Percentiles rank a stretch among this genome's conserved stretches.
phyloP scores from a whole-genome alignment of 2,113 vertebrate genomes.

The Notarius quadriscutis region DNA sequence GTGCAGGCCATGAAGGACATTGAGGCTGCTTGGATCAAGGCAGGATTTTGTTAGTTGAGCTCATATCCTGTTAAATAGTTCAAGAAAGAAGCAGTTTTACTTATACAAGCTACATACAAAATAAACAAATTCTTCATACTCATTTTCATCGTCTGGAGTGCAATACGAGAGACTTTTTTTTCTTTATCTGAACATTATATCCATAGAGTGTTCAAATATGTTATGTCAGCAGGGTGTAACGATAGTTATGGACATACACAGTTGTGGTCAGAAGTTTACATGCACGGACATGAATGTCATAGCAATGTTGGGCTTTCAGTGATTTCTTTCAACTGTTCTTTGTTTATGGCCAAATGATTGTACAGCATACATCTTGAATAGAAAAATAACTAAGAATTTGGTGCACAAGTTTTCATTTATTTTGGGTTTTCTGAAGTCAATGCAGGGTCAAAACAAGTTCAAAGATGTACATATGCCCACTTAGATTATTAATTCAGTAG shows the following conservation, averaged over 20 bases:
- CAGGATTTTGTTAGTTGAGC: slow-evolving; percentile 18
- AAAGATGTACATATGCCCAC: too few relatives aligned
- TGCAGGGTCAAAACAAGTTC: too few relatives aligned
- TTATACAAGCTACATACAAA: not conserved
- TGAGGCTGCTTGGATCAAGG: slow-evolving; percentile 2
- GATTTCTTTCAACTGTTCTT: too few relatives aligned
- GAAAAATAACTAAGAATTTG: too few relatives aligned
- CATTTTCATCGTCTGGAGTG: not conserved
- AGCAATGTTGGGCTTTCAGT: too few relatives aligned
- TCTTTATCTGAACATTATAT: not conserved
- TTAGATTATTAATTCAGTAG: too few relatives aligned
- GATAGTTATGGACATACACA: not conserved
- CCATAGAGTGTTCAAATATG: not conserved
- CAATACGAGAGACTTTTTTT: not conserved
- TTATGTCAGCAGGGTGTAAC: not conserved
- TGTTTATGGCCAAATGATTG: too few relatives aligned
- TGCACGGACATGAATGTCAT: too few relatives aligned
- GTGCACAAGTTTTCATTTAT: too few relatives aligned
- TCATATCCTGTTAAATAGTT: slow-evolving; percentile 32
- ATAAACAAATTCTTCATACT: not conserved
- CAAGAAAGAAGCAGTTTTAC: not conserved
- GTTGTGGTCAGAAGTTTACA: too few relatives aligned
- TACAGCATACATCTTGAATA: too few relatives aligned
- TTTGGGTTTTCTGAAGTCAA: too few relatives aligned
- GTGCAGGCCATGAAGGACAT: slow-evolving; percentile 22